Conservation (phyloP, 2,888 invertebrate genomes). For the Eupithecia vulgata region DNA sequence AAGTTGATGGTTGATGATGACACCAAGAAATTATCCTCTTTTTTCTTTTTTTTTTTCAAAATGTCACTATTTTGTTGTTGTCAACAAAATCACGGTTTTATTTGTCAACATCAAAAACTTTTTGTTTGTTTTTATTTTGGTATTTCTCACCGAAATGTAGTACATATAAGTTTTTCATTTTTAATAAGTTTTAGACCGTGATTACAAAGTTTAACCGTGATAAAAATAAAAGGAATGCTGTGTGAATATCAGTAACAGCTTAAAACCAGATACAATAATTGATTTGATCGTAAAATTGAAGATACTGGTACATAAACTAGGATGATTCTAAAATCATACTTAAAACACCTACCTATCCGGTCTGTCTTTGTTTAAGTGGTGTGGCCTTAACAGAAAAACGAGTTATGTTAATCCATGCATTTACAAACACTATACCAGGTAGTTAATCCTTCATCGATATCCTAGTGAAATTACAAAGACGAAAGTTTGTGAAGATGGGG, state of each 20-base stretch:
- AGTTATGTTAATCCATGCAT: slow-evolving; percentile 2
- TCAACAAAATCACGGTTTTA: too few species aligned
- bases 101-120: slow-evolving; percentile 1
- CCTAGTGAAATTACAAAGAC: neutral
- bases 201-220: neutral
- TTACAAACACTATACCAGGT: neutral
- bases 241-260: neutral
- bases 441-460: neutral
- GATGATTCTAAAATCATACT: neutral
- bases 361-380: neutral
- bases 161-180: neutral
- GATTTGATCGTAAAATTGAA: neutral
- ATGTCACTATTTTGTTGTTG: neutral
- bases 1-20: too few species aligned
- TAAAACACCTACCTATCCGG: neutral
- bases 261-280: neutral
- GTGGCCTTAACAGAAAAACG: neutral
- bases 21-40: too few species aligned
- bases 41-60: too few species aligned
- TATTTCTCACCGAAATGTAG: neutral
- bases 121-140: neutral
- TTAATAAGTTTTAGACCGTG: neutral
- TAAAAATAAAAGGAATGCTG: neutral
- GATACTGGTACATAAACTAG: neutral
- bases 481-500: neutral